Conservation (phyloP, 2,797 vertebrate species). For the Tangara arthus region DNA sequence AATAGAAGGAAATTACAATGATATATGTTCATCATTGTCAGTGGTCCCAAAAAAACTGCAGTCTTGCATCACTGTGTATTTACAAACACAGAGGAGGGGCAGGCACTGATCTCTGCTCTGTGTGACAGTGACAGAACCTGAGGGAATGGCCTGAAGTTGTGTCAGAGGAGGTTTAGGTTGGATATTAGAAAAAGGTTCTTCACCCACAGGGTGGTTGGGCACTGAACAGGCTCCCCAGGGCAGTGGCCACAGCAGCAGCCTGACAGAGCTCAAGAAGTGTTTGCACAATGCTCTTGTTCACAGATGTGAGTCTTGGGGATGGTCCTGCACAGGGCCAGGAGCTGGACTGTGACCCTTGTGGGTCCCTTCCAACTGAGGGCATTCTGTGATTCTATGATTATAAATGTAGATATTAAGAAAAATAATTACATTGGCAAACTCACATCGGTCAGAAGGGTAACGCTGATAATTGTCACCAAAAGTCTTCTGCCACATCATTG, state of each 20-base stretch:
- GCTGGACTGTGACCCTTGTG: neutral
- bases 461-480: neutral
- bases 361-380: neutral
- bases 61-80: neutral
- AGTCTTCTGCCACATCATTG: neutral
- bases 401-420: neutral
- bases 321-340: neutral
- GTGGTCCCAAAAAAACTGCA: neutral
- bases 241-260: neutral
- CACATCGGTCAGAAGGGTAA: neutral
- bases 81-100: neutral
- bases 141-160: neutral
- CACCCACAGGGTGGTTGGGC: fast-evolving
- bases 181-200: neutral
- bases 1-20: neutral
- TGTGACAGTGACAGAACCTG: neutral
- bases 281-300: fast-evolving
- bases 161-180: neutral
- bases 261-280: fast-evolving
- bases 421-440: neutral
- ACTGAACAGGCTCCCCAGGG: neutral
- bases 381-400: neutral
- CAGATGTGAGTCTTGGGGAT: neutral
- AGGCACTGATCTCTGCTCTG: neutral
- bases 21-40: neutral